Evolutionary conservation across 1,140 invertebrate genomes (phyloP), one percentile per base, ranked within the genome.

Genomic region (Danaus melanippus): DNA sequence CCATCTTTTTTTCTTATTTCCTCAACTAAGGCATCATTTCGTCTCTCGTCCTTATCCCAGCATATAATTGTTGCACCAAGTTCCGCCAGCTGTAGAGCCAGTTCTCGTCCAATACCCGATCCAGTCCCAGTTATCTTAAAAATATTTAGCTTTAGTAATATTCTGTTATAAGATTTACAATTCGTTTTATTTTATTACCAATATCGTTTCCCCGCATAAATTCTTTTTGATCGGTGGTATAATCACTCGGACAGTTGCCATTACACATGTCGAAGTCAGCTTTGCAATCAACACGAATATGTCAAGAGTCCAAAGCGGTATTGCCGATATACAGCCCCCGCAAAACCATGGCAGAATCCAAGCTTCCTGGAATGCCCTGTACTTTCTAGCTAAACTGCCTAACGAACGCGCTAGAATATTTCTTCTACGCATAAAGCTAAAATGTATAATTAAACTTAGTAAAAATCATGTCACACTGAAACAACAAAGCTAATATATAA

Each of bases 121-220:
- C 93, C 94, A 32, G 92, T 90, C n/a, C 94, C 95, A 8, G 95
- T 95, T 50, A 96, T 89, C 83, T 96, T 52, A 9, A 62, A 50
- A 10, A 42, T 12, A 21, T 46, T 55, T 9, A 12, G 45, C n/a
- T 32, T 12, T 11, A 47, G 32, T n/a, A 8, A 8, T 10, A 17
- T 11, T 15, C 12, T 47, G 46, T 7, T 17, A 6, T 10, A 15
- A n/a, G 12, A 9, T 50, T 11, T 50, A 44, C 7, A 11, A 51
- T 42, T 10, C 21, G 4, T 44, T 44, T 44, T 44, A 44, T 44
- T 2, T 17, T 64, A 57, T 58, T 55, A 84, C 83, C 64, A 84
- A 47, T 49, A 84, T 65, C 45, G 83, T 86, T 52, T 86, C 83
- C 21, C 80, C 80, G 44, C 81, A 68, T 39, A 86, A 66, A 60